Evolutionary conservation across 1,140 invertebrate genomes (phyloP), one percentile per base, ranked within the genome.

Genomic region (Leptinotarsa texana): DNA sequence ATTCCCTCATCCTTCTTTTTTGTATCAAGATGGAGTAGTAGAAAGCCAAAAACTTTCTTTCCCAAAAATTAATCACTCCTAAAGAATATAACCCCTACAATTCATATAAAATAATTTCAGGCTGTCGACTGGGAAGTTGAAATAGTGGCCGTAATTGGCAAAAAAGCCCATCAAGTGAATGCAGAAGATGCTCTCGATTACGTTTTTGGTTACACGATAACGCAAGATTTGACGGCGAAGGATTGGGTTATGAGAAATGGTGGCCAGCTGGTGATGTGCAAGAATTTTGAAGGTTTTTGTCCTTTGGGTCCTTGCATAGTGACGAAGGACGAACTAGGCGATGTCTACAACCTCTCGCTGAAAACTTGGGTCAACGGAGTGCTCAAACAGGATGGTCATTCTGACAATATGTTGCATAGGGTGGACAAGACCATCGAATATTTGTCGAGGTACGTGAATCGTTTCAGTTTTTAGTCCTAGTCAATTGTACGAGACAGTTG

Each of bases 71-170:
- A n/a, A n/a, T n/a, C n/a, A n/a, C n/a, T n/a, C n/a, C n/a, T n/a
- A n/a, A n/a, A n/a, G n/a, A n/a, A n/a, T n/a, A n/a, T n/a, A n/a
- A n/a, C n/a, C n/a, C n/a, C n/a, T n/a, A n/a, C n/a, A n/a, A n/a
- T n/a, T n/a, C n/a, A 15, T 27, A 42, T 47, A 15, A 21, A 67
- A 49, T 62, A 17, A 13, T 66, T 79, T 65, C 69, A 81, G 80
- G 73, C 77, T 61, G 83, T 93, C 21, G 92, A 93, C 77, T 93
- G 90, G 89, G 92, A 93, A 84, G 92, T 91, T 0, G 92, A 93
- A 78, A 75, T 93, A 18, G 90, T 88, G 8, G 88, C 93, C 77
- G 88, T 93, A 0, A 91, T 93, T 73, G 91, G 91, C 8, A 91
- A 89, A 83, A 87, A 84, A 67, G 89, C 88, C 42, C 89, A 90